Evolutionary conservation across 1,140 invertebrate species (phyloP), one percentile per base, ranked within the genome.

Genomic region (Drosophila ercepeae): DNA sequence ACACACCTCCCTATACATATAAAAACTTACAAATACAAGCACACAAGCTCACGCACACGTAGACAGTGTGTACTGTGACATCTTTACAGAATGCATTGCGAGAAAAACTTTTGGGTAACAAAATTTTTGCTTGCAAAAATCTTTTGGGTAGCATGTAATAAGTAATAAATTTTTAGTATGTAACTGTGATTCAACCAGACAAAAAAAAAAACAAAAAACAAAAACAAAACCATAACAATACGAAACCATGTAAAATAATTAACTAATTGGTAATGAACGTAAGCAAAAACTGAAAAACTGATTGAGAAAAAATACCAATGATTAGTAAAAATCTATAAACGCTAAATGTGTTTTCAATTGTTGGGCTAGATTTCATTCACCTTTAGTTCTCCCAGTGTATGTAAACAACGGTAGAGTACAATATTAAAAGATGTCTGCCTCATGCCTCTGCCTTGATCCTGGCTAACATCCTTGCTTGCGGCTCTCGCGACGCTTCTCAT

Each of bases 91-190:
- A 74, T 84, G 76, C 79, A 84, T 78, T 86, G 79, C 65, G 81
- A 84, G 75, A 86, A 84, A 72, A 44, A 61, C 54, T 25, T 34
- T 68, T 86, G 79, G 81, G 81, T 83, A 83, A 70, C 44, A 58
- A n/a, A 58, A 59, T 72, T 72, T 73, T 75, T 84, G 75, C 65
- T 73, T 86, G 75, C 79, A 78, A 69, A 74, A 73, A 67, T 67
- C 58, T 75, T 70, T 75, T 75, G 70, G 70, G 70, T 84, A 84
- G 81, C 64, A 55, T 84, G 75, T 67, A 67, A 67, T 67, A 73
- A 68, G 59, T 76, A 84, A 86, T 86, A 86, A 79, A 81, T 79
- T 81, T 86, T 70, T 84, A 86, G 81, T 81, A 84, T 84, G 81
- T 84, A 84, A 84, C 81, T 84, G 81, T 84, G 81, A 84, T 84